Conservation (phyloP, 23 tunicate genomes). For the Halocynthia aurantium region DNA sequence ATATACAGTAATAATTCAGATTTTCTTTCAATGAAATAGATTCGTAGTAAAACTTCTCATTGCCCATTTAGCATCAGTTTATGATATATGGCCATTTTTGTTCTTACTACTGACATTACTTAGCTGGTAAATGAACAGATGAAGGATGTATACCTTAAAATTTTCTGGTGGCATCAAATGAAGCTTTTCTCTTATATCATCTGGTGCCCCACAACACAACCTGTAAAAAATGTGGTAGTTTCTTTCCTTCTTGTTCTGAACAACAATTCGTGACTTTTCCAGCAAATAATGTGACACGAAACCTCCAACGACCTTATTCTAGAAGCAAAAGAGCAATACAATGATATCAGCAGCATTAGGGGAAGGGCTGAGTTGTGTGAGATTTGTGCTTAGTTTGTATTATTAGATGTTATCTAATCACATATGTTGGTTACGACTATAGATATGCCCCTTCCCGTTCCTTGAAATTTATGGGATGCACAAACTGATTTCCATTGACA, state of each 20-base stretch:
- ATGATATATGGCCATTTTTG: neutral
- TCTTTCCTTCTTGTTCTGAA: slow-evolving; percentile 66
- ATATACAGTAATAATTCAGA: neutral
- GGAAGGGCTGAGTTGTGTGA: too few relatives aligned
- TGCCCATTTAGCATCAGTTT: neutral
- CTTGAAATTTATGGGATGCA: too few relatives aligned
- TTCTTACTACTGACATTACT: too few relatives aligned
- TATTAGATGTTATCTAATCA: too few relatives aligned
- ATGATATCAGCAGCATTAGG: neutral
- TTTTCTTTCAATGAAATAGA: neutral
- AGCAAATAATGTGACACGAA: slow-evolving; percentile 88
- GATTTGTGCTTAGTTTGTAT: too few relatives aligned
- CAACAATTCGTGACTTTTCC: slow-evolving; percentile 84
- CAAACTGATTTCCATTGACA: too few relatives aligned
- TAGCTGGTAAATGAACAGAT: neutral
- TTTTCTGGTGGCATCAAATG: slow-evolving; percentile 64
- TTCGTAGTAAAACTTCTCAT: neutral
- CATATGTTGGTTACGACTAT: too few relatives aligned
- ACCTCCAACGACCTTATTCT: slow-evolving; percentile 93
- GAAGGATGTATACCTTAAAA: slow-evolving; percentile 40
- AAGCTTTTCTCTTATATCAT: slow-evolving; percentile 44
- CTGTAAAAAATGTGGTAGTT: slow-evolving; percentile 94
- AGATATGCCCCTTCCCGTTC: too few relatives aligned
- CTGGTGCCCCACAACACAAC: slow-evolving; percentile 85
- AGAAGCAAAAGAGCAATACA: neutral